Evolutionary conservation across 2,888 invertebrate species (phyloP).

Genomic region (Trissolcus brochymenae): DNA sequence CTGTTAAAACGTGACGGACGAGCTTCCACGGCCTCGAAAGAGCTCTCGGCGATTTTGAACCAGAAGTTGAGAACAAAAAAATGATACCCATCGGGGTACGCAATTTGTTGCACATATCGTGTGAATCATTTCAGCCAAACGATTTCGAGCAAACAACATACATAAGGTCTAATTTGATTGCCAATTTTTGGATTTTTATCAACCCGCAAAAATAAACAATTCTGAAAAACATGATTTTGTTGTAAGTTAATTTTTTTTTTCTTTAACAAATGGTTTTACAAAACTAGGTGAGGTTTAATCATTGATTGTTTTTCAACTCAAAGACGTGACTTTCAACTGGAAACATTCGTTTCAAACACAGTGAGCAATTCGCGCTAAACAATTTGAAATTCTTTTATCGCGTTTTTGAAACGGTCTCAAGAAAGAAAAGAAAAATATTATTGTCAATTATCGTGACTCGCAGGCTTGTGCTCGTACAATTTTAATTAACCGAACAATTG

Average conservation of each 20-base stretch:
- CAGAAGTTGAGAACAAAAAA: conserved; percentile 40
- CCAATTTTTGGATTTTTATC: not conserved
- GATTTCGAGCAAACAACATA: conserved; percentile 11
- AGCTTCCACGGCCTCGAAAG: conserved; percentile 54
- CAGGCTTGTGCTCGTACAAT: not conserved
- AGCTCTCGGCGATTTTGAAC: conserved; percentile 44
- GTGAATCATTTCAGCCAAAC: not conserved
- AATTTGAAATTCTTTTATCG: too few relatives aligned
- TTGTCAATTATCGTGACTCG: conserved; percentile 2
- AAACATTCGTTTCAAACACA: too few relatives aligned
- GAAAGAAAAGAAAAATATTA: not conserved
- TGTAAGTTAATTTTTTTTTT: too few relatives aligned
- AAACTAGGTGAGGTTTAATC: not conserved
- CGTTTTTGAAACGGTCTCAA: not conserved
- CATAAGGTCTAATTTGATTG: not conserved
- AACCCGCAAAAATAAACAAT: too few relatives aligned
- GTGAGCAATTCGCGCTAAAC: too few relatives aligned
- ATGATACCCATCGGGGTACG: conserved; percentile 24
- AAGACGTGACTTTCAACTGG: not conserved
- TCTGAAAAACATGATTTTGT: too few relatives aligned
- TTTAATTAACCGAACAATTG: conserved; percentile 3
- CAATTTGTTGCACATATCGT: conserved; percentile 47
- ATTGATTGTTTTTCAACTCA: not conserved
- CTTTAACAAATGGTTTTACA: too few relatives aligned
- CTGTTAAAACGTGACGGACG: conserved; percentile 57